Evolutionary conservation across 2,888 invertebrate species (phyloP).

Genomic region (Ophion obscuratus): DNA sequence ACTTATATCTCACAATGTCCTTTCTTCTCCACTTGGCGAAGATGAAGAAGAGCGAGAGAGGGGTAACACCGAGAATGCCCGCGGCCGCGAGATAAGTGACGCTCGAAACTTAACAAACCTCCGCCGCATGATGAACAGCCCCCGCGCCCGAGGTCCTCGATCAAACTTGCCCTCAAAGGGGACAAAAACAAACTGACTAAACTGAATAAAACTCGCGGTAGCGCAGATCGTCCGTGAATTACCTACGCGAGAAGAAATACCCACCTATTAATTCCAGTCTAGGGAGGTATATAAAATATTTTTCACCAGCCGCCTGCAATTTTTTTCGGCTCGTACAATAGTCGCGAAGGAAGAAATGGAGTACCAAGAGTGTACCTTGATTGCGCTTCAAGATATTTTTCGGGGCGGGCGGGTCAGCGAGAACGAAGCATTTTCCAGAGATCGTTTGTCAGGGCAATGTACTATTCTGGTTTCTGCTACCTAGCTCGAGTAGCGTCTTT

Average conservation of each 20-base stretch:
- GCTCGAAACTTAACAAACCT: conserved; percentile 80
- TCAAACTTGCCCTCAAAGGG: conserved; percentile 51
- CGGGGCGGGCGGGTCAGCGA: background rate
- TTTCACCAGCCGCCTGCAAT: conserved; percentile 11
- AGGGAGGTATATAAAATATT: conserved; percentile 45
- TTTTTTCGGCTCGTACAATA: conserved; percentile 33
- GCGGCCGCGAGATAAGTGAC: conserved; percentile 79
- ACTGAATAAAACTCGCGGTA: conserved; percentile 43
- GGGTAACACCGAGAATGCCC: conserved; percentile 55
- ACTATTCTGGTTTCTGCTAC: conserved; percentile 66
- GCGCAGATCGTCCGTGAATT: conserved; percentile 7
- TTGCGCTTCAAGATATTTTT: conserved; percentile 33
- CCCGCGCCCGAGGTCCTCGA: conserved; percentile 49
- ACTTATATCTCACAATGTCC: conserved; percentile 61
- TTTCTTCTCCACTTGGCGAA: background rate
- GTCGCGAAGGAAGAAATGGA: conserved; percentile 25
- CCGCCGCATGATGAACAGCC: conserved; percentile 62
- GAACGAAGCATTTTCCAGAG: conserved; percentile 61
- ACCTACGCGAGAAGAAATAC: background rate
- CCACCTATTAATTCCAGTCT: background rate
- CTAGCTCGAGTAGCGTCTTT: conserved; percentile 64
- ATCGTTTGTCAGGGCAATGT: conserved; percentile 66
- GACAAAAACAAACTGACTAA: conserved; percentile 36
- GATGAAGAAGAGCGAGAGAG: conserved; percentile 21
- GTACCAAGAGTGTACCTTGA: conserved; percentile 47